phyloP scores from a whole-genome alignment of 2,797 vertebrate species.

The Ceyx erithaca region DNA sequence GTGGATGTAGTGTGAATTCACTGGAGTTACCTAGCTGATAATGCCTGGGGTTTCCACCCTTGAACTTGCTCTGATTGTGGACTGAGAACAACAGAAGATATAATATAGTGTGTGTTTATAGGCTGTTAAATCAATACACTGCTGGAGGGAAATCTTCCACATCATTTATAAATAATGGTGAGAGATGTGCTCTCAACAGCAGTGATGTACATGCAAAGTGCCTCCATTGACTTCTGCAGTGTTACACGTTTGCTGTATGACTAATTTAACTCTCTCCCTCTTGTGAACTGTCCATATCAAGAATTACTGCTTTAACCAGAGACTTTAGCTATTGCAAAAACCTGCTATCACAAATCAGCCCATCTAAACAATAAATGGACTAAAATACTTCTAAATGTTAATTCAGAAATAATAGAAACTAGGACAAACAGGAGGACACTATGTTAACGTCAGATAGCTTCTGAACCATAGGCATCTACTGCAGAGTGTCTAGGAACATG shows the following conservation, averaged over 20 bases:
- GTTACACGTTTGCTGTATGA: constrained; percentile 26
- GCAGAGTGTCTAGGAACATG: neutral
- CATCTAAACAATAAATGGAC: neutral
- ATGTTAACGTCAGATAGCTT: neutral
- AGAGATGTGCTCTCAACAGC: constrained; percentile 10
- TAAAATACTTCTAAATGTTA: neutral
- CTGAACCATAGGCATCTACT: neutral
- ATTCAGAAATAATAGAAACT: neutral
- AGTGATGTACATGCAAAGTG: constrained; percentile 14
- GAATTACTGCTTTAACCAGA: neutral
- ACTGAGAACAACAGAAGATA: neutral
- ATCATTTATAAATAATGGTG: constrained; percentile 44
- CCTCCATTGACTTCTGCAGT: constrained; percentile 35
- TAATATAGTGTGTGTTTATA: neutral
- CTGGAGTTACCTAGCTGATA: neutral
- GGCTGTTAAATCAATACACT: constrained; percentile 47
- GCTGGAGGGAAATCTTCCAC: constrained; percentile 57
- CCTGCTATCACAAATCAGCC: neutral
- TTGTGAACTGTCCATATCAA: neutral
- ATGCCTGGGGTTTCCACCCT: neutral
- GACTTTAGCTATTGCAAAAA: neutral
- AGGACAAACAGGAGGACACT: neutral
- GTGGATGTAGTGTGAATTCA: neutral
- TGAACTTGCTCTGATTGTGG: neutral
- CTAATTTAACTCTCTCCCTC: neutral